Percentiles rank a stretch among this genome's conserved stretches.
These are phyloP conservation scores for Odocoileus virginianus DNA, from an alignment of 2,113 vertebrate genomes.

Conservation along the genomic window DNA sequence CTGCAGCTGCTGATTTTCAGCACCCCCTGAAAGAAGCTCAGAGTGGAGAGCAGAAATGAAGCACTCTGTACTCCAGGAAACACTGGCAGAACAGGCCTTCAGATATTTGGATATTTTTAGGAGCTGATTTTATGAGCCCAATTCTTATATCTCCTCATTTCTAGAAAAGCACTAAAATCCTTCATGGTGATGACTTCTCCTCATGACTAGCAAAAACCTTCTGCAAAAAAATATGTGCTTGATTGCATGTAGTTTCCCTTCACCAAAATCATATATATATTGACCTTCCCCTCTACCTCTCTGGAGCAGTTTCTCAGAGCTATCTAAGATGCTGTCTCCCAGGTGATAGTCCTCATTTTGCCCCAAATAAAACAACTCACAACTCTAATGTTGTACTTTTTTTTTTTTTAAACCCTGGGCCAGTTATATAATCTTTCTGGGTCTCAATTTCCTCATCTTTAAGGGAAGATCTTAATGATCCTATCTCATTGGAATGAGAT, in stretches of 20 bases:
- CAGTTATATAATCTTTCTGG: neutral
- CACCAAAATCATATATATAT: neutral
- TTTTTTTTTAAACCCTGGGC: neutral
- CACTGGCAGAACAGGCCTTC: neutral
- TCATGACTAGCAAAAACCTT: neutral
- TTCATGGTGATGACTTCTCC: neutral
- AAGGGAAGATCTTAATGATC: neutral
- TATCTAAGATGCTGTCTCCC: neutral
- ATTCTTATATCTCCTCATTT: neutral
- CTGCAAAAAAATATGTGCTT: neutral
- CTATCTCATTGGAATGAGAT: neutral
- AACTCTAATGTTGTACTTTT: neutral
- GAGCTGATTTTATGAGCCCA: neutral
- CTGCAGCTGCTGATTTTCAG: neutral
- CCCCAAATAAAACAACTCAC: neutral
- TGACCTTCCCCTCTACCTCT: neutral
- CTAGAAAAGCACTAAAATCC: neutral
- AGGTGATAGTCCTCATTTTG: neutral
- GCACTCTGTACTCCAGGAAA: neutral
- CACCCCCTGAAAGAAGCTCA: neutral
- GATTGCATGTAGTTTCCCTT: neutral
- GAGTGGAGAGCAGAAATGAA: neutral
- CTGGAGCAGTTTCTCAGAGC: neutral
- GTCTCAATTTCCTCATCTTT: neutral
- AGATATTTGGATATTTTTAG: neutral